Percentiles rank a stretch among this genome's conserved stretches.
These are phyloP conservation scores for Oreochromis tanganicae DNA, from an alignment of 2,113 vertebrate species.

Conservation along the genomic window DNA sequence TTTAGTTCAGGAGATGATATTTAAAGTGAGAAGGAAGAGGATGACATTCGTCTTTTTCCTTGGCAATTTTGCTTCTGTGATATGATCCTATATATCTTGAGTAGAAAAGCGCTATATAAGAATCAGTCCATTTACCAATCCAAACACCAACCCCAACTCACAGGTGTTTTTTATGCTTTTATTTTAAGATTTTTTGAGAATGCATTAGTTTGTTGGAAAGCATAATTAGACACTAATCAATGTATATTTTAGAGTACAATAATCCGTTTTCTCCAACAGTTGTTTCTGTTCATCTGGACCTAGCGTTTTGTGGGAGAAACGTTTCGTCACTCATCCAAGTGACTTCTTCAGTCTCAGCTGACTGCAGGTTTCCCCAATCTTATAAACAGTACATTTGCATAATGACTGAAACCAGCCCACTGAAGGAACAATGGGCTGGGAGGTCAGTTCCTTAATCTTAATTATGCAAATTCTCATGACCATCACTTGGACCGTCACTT, in stretches of 20 bases:
- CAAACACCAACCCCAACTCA: background rate
- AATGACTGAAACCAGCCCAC: too few species aligned
- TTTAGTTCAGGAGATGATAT: background rate
- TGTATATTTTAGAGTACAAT: background rate
- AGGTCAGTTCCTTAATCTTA: too few species aligned
- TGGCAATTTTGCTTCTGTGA: background rate
- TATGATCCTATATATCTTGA: background rate
- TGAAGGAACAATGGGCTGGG: too few species aligned
- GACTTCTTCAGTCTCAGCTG: too few species aligned
- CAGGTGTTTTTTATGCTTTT: background rate
- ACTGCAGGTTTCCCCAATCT: too few species aligned
- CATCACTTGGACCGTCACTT: too few species aligned
- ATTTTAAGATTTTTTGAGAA: background rate
- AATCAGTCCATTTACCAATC: background rate
- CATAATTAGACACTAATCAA: background rate
- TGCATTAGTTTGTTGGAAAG: background rate
- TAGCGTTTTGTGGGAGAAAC: too few species aligned
- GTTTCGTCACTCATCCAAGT: too few species aligned
- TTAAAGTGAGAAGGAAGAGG: background rate
- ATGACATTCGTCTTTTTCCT: background rate
- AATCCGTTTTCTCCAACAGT: background rate
- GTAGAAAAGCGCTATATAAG: background rate
- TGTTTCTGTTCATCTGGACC: too few species aligned
- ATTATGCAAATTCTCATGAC: too few species aligned
- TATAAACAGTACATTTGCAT: too few species aligned